phyloP scores from a whole-genome alignment of 2,113 vertebrate species.

The Atlantisia rogersi region DNA sequence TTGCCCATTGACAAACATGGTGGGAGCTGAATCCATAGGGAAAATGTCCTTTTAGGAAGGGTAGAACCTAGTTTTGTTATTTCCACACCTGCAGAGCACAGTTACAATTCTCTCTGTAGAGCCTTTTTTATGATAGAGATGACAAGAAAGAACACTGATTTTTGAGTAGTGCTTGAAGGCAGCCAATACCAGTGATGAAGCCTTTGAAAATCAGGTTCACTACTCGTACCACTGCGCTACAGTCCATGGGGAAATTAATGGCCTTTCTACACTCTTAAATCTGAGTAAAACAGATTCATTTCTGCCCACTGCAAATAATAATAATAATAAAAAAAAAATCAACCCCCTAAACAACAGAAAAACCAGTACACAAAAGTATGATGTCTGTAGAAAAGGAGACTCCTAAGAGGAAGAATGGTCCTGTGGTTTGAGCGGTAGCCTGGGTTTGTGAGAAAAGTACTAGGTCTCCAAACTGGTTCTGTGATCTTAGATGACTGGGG shows the following conservation, averaged over 20 bases:
- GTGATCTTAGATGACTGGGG: background rate
- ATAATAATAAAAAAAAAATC: background rate
- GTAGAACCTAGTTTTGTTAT: background rate
- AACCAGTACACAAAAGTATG: background rate
- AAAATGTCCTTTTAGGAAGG: background rate
- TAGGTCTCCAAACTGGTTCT: background rate
- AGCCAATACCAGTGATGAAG: background rate
- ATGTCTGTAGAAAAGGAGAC: background rate
- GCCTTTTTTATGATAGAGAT: background rate
- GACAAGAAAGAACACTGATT: conserved; percentile 20
- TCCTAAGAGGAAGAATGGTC: background rate
- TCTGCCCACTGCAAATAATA: background rate
- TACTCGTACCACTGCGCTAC: background rate
- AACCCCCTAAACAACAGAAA: background rate
- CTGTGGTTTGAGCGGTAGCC: background rate
- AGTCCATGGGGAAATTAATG: background rate
- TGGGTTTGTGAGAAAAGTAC: background rate
- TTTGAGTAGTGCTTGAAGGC: background rate
- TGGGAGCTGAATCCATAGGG: background rate
- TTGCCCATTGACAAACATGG: background rate
- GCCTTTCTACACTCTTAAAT: background rate
- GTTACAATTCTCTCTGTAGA: background rate
- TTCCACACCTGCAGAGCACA: background rate
- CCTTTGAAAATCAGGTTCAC: background rate
- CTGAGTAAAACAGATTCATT: background rate